Evolutionary conservation across 2,888 invertebrate species (phyloP).

Genomic region (Nematopogon swammerdamellus): DNA sequence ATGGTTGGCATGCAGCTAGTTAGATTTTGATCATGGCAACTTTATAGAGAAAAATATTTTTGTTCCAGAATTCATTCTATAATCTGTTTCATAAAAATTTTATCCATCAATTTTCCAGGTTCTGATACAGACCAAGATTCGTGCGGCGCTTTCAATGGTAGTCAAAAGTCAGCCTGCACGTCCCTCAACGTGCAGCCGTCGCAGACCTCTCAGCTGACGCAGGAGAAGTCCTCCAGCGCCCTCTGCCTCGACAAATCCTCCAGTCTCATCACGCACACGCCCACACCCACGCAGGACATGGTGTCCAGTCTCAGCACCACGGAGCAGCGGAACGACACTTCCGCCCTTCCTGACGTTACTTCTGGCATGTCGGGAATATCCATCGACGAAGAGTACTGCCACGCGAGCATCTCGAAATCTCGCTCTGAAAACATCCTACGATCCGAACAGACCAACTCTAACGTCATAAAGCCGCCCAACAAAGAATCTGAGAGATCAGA

Average conservation of each 20-base stretch:
- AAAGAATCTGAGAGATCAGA: slow-evolving; percentile 40
- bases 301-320: slow-evolving; percentile 51
- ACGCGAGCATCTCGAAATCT: slow-evolving; percentile 47
- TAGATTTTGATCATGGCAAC: too few relatives aligned
- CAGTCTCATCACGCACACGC: slow-evolving; percentile 45
- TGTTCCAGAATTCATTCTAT: too few relatives aligned
- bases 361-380: slow-evolving; percentile 52
- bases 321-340: slow-evolving; percentile 43
- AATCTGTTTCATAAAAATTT: too few relatives aligned
- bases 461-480: slow-evolving; percentile 20
- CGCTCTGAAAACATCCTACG: slow-evolving; percentile 46
- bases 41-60: too few relatives aligned
- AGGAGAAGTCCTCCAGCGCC: slow-evolving; percentile 47
- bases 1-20: too few relatives aligned
- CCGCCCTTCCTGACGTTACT: slow-evolving; percentile 41
- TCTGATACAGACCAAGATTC: slow-evolving; percentile 52
- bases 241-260: slow-evolving; percentile 48
- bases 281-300: slow-evolving; percentile 52
- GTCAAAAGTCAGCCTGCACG: slow-evolving; percentile 46
- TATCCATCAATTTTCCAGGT: slow-evolving; percentile 25
- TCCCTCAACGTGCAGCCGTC: slow-evolving; percentile 45
- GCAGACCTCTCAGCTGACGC: slow-evolving; percentile 30
- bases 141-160: slow-evolving; percentile 45
- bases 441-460: slow-evolving; percentile 39
- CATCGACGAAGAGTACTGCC: slow-evolving; percentile 44